Evolutionary conservation across 1,140 invertebrate species (phyloP).

Genomic region (Lanistes nyassanus): DNA sequence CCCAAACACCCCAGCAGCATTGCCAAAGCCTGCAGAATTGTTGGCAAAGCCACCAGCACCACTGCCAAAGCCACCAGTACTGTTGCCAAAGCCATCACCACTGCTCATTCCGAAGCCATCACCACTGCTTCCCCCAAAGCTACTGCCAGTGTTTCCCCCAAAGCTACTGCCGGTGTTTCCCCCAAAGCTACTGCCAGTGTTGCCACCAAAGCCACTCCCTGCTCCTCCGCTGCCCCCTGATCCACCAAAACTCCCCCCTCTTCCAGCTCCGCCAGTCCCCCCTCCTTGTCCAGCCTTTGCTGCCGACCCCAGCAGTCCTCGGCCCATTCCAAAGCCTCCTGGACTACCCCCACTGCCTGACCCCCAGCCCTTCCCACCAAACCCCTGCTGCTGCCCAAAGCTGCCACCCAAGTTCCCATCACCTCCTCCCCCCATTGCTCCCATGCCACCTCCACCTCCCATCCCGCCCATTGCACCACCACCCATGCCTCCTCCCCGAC

Average conservation of each 20-base stretch:
- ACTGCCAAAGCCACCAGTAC: neutral
- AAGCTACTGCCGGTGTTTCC: slow-evolving; percentile 11
- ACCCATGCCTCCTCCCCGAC: neutral
- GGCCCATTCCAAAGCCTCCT: slow-evolving; percentile 5
- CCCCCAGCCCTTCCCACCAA: neutral
- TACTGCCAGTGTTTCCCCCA: no score
- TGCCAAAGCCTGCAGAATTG: neutral
- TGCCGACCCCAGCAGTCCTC: neutral
- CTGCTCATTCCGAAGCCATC: neutral
- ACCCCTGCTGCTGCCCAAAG: neutral
- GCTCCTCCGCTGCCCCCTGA: neutral
- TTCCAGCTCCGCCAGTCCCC: neutral
- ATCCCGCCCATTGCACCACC: neutral
- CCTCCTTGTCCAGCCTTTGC: neutral
- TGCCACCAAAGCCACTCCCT: slow-evolving; percentile 7
- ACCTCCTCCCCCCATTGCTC: neutral
- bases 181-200: neutral
- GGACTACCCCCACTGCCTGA: neutral
- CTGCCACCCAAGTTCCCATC: neutral
- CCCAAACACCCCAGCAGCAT: neutral
- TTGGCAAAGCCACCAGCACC: neutral
- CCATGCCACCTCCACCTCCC: neutral
- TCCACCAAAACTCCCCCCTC: neutral
- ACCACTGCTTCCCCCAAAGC: slow-evolving; percentile 6
- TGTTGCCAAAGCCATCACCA: neutral